A percentile compares a stretch with the other conserved stretches of the same genome.
Evolutionary conservation across 2,113 vertebrate genomes (phyloP).

Genomic region (Chionodraco myersi): DNA sequence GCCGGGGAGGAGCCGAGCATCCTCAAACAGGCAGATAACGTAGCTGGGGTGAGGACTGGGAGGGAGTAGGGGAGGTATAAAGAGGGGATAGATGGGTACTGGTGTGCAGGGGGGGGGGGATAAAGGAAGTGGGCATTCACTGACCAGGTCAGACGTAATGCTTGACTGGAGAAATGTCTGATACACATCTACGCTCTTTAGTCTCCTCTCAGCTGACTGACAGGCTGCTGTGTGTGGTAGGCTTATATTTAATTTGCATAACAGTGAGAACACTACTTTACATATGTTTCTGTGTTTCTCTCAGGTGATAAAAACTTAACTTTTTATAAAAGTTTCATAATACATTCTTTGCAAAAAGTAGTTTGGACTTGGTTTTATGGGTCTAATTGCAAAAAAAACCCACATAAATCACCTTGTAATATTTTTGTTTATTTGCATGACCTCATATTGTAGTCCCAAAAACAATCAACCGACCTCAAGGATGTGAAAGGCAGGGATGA

Average conservation of each 20-base stretch:
- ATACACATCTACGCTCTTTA: conserved; percentile 77
- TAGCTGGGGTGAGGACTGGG: conserved; percentile 29
- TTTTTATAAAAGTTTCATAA: too few species aligned
- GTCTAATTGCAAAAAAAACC: neutral
- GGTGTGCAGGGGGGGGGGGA: neutral
- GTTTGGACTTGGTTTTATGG: neutral
- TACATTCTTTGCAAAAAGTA: too few species aligned
- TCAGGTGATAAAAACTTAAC: too few species aligned
- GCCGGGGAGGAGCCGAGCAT: conserved; percentile 60
- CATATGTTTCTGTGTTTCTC: neutral
- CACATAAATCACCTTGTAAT: rapidly evolving
- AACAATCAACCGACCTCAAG: rapidly evolving
- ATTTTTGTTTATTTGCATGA: neutral
- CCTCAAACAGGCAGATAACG: conserved; percentile 67
- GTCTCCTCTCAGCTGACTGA: conserved; percentile 67
- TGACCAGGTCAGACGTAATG: conserved; percentile 73
- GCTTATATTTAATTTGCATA: neutral
- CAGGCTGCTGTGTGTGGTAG: conserved; percentile 49
- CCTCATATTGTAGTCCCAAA: neutral
- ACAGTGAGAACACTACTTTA: neutral
- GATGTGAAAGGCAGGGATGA: neutral
- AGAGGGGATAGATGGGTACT: conserved; percentile 29
- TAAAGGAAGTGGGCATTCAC: conserved; percentile 55
- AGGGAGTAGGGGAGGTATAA: conserved; percentile 14
- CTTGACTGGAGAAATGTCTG: conserved; percentile 71